phyloP scores from a whole-genome alignment of 2,888 invertebrate genomes.

The Tigriopus californicus region DNA sequence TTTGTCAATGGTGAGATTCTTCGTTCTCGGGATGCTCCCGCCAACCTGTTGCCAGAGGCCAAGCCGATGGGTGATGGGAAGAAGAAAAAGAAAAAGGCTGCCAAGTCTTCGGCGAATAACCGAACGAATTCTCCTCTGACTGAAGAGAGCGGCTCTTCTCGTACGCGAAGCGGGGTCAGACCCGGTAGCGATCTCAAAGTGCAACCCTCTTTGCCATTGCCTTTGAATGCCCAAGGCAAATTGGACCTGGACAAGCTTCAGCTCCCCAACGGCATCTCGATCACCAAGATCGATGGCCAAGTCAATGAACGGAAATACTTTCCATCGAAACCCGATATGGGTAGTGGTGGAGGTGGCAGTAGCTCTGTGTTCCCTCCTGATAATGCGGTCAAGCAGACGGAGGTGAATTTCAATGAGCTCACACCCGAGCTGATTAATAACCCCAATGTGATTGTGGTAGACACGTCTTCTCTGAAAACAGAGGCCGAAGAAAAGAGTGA shows the following conservation, averaged over 20 bases:
- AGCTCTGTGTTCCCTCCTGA: neutral
- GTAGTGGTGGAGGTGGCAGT: no score
- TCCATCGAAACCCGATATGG: neutral
- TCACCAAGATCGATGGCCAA: constrained; percentile 11
- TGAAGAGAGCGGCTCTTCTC: neutral
- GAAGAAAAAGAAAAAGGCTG: constrained; percentile 19
- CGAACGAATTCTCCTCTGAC: neutral
- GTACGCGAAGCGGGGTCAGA: neutral
- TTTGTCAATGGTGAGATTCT: constrained; percentile 32
- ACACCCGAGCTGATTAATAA: neutral
- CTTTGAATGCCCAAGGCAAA: neutral
- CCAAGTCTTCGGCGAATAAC: neutral
- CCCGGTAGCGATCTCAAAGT: neutral
- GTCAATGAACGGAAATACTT: constrained; percentile 13
- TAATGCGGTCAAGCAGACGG: neutral
- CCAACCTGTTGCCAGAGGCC: constrained; percentile 1
- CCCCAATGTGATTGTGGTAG: constrained; percentile 19
- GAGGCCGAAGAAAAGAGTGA: constrained; percentile 20
- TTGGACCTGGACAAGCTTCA: constrained; percentile 2
- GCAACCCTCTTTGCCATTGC: neutral
- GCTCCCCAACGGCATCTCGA: constrained; percentile 11
- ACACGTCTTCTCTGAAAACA: constrained; percentile 18
- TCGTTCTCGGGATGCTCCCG: constrained; percentile 5
- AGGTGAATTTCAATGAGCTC: neutral
- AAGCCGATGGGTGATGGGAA: constrained; percentile 16